phyloP scores from a whole-genome alignment of 2,113 vertebrate genomes.

The Rhombomys opimus region DNA sequence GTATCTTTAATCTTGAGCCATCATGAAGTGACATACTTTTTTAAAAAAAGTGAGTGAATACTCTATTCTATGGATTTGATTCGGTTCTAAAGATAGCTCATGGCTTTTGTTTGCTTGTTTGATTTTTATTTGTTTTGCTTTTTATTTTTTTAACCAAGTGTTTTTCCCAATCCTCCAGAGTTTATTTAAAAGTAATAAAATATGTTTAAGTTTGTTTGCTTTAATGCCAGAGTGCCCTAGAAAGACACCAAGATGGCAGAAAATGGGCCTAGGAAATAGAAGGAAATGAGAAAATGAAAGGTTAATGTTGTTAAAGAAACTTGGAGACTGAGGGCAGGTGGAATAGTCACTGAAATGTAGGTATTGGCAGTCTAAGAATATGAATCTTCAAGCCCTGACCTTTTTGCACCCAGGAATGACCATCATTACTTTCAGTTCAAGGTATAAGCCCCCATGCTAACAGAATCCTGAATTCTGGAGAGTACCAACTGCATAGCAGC shows the following conservation, averaged over 20 bases:
- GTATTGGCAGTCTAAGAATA: constrained; percentile 3
- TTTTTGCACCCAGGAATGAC: constrained; percentile 64
- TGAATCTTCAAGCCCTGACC: constrained; percentile 14
- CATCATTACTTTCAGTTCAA: constrained; percentile 61
- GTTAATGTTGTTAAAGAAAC: constrained; percentile 48
- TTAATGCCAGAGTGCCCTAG: constrained; percentile 18
- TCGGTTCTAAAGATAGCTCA: constrained; percentile 25
- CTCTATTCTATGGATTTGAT: not conserved
- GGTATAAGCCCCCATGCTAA: constrained; percentile 61
- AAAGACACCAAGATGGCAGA: not conserved
- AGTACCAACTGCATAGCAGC: not conserved
- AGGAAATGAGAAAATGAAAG: constrained; percentile 63
- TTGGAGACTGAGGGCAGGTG: constrained; percentile 55
- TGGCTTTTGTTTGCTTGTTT: not conserved
- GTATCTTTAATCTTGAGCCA: not conserved
- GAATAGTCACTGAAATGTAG: constrained; percentile 8
- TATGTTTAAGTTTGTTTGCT: constrained; percentile 64
- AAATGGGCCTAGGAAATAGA: not conserved
- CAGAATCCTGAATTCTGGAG: constrained; percentile 71
- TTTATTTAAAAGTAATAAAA: constrained; percentile 63
- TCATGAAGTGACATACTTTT: not conserved
- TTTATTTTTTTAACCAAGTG: not conserved
- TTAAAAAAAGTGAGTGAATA: not conserved
- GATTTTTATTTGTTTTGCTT: no score
- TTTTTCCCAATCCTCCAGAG: constrained; percentile 21